Percentiles rank a stretch among this genome's conserved stretches.
phyloP scores from a whole-genome alignment of 2,888 invertebrate species.

The Eupithecia tripunctaria region DNA sequence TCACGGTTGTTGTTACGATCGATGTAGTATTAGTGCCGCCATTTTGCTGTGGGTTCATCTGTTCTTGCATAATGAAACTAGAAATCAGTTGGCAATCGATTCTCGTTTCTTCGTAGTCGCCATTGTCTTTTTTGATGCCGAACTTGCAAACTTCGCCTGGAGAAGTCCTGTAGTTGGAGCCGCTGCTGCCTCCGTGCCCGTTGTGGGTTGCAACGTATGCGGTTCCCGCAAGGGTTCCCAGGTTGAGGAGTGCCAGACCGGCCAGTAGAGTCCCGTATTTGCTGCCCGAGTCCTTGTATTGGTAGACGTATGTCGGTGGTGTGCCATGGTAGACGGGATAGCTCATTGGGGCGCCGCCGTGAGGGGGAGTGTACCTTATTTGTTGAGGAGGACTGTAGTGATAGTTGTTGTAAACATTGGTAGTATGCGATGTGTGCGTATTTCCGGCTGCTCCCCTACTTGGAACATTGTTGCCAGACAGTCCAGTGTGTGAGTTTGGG shows the following conservation, averaged over 20 bases:
- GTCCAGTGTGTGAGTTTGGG: constrained; percentile 41
- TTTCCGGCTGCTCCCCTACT: constrained; percentile 36
- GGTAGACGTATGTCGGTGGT: constrained; percentile 74
- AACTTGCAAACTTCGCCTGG: constrained; percentile 76
- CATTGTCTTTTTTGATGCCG: constrained; percentile 71
- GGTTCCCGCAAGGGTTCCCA: constrained; percentile 69
- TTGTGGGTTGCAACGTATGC: constrained; percentile 52
- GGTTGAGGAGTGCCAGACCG: constrained; percentile 72
- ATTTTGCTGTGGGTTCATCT: constrained; percentile 45
- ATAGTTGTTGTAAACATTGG: constrained; percentile 65
- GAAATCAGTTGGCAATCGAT: constrained; percentile 75
- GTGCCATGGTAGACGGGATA: constrained; percentile 73
- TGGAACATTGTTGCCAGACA: constrained; percentile 42
- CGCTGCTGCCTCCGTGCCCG: constrained; percentile 43
- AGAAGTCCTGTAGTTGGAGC: constrained; percentile 56
- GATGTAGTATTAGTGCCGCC: constrained; percentile 56
- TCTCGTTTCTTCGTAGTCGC: constrained; percentile 75
- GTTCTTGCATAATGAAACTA: constrained; percentile 69
- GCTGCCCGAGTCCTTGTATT: constrained; percentile 75
- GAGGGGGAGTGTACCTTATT: constrained; percentile 65
- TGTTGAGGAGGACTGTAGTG: constrained; percentile 73
- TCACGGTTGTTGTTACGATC: constrained; percentile 63
- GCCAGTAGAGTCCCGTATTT: constrained; percentile 74
- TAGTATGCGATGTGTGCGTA: constrained; percentile 56
- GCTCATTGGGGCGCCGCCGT: constrained; percentile 59